Conservation (phyloP, 1,140 invertebrate species). For the Apis cerana region DNA sequence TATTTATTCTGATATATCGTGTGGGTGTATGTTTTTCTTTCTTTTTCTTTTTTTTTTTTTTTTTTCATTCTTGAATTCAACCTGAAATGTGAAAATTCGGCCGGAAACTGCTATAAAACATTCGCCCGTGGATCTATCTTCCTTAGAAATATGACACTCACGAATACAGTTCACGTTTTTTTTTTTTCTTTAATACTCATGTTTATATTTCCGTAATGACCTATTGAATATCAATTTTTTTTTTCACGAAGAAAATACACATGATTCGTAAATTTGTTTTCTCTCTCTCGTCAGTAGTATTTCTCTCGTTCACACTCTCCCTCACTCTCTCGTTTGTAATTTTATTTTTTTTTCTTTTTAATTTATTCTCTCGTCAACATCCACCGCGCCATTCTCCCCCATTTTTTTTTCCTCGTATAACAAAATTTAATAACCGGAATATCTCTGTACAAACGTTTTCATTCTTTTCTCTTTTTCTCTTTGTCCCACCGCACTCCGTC, state of each 20-base stretch:
- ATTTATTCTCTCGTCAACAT: conserved; percentile 55
- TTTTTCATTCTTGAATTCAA: neutral
- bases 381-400: conserved; percentile 25
- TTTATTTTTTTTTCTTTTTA: conserved; percentile 27
- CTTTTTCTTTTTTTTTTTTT: neutral
- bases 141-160: conserved; percentile 81
- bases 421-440: conserved; percentile 82
- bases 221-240: conserved; percentile 77
- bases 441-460: conserved; percentile 81
- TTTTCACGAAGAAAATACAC: conserved; percentile 80
- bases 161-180: conserved; percentile 79
- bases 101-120: conserved; percentile 80
- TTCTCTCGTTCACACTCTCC: conserved; percentile 53
- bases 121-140: conserved; percentile 80
- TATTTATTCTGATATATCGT: no score
- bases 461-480: conserved; percentile 58
- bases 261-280: conserved; percentile 71
- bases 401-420: conserved; percentile 68
- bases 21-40: neutral
- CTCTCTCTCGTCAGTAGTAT: conserved; percentile 62
- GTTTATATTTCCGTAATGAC: conserved; percentile 76
- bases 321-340: conserved; percentile 47
- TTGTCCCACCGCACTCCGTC: neutral
- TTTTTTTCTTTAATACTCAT: conserved; percentile 75
- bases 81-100: conserved; percentile 61